These are phyloP conservation scores for Drosophila neonasuta DNA, from an alignment of 2,888 invertebrate species.

Conservation along the genomic window DNA sequence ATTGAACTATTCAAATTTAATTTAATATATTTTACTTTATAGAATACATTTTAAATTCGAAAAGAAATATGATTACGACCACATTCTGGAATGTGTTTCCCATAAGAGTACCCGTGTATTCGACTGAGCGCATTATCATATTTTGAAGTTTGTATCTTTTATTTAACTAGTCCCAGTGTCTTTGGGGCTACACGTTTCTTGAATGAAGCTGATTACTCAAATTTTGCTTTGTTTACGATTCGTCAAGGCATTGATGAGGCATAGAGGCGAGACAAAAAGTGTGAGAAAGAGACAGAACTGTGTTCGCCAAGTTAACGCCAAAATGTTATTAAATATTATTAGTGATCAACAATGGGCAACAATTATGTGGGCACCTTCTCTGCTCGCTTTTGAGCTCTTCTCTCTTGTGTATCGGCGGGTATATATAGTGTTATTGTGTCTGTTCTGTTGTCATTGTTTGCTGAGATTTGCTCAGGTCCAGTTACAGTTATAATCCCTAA, in stretches of 20 bases:
- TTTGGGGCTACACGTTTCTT: conserved; percentile 65
- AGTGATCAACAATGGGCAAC: conserved; percentile 60
- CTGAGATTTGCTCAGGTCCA: conserved; percentile 42
- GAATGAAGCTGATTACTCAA: conserved; percentile 75
- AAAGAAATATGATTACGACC: background rate
- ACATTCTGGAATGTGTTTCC: background rate
- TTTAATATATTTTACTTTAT: background rate
- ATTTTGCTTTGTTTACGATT: conserved; percentile 72
- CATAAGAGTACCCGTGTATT: conserved; percentile 23
- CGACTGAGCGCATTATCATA: conserved; percentile 10
- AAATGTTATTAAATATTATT: conserved; percentile 75
- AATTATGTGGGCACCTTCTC: conserved; percentile 59
- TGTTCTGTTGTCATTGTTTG: conserved; percentile 24
- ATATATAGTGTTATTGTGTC: background rate
- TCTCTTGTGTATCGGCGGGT: conserved; percentile 1
- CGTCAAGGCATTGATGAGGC: conserved; percentile 69
- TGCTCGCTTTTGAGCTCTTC: background rate
- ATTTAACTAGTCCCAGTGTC: conserved; percentile 51
- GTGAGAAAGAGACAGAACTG: conserved; percentile 2
- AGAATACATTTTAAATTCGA: background rate
- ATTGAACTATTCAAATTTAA: background rate
- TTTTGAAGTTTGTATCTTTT: conserved; percentile 39
- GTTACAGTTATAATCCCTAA: conserved; percentile 71
- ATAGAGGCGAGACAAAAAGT: background rate
- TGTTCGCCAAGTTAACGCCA: conserved; percentile 62